These are phyloP conservation scores for Drosophila nigromelanica DNA, from an alignment of 1,140 invertebrate genomes.

Conservation along the genomic window DNA sequence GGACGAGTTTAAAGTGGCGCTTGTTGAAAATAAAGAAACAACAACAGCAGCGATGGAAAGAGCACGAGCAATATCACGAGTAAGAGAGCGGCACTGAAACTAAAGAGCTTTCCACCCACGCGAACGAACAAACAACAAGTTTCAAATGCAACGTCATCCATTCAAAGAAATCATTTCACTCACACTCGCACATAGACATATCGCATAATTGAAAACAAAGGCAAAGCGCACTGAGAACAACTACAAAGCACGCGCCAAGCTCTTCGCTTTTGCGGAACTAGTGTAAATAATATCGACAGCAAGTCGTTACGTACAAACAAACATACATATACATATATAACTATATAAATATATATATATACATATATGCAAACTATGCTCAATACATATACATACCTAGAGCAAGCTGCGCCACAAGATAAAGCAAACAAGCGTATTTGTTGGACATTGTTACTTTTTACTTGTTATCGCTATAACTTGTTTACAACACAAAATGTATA, in stretches of 20 bases:
- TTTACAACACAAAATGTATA: slow-evolving; percentile 66
- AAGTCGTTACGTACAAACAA: slow-evolving; percentile 24
- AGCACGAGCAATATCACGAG: slow-evolving; percentile 12
- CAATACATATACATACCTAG: slow-evolving; percentile 61
- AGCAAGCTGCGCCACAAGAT: slow-evolving; percentile 67
- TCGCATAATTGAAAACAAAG: slow-evolving; percentile 20
- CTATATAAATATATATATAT: background rate
- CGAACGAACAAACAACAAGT: slow-evolving; percentile 60
- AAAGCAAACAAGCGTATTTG: slow-evolving; percentile 62
- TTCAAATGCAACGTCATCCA: slow-evolving; percentile 73
- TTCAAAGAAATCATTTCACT: slow-evolving; percentile 68
- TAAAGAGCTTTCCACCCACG: slow-evolving; percentile 28
- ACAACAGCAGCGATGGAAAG: slow-evolving; percentile 20
- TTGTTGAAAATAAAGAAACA: slow-evolving; percentile 63
- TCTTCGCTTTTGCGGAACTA: slow-evolving; percentile 14
- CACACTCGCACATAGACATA: slow-evolving; percentile 23
- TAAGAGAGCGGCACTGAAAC: slow-evolving; percentile 20
- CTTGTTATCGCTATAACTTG: slow-evolving; percentile 64
- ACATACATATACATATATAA: slow-evolving; percentile 15
- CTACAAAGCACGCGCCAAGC: slow-evolving; percentile 27
- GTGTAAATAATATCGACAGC: slow-evolving; percentile 51
- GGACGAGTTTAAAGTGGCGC: slow-evolving; percentile 80
- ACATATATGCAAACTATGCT: background rate
- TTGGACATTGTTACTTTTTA: slow-evolving; percentile 53
- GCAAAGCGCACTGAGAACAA: slow-evolving; percentile 22